Conservation (phyloP, 92 coral and sea anemone genomes). For the Plumapathes pennacea region DNA sequence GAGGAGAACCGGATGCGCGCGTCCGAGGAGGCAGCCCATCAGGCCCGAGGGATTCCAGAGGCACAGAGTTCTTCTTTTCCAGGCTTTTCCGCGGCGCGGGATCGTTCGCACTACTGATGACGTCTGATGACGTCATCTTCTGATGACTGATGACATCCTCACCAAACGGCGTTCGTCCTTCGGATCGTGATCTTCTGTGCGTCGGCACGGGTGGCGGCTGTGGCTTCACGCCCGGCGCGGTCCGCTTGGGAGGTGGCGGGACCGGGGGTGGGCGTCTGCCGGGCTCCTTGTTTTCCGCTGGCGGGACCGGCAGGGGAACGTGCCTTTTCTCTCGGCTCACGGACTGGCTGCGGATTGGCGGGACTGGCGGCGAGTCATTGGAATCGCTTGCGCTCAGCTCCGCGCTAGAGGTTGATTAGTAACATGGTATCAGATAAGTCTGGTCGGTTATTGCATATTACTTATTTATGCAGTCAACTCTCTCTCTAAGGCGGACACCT, state of each 20-base stretch:
- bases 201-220: slow-evolving; percentile 68
- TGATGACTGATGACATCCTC: no score
- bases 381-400: slow-evolving; percentile 13
- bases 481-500: no score
- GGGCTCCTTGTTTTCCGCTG: slow-evolving; percentile 24
- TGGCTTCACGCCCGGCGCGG: slow-evolving; percentile 51
- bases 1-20: slow-evolving; percentile 49
- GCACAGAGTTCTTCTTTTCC: slow-evolving; percentile 38
- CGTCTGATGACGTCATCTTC: no score
- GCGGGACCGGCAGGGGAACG: slow-evolving; percentile 14
- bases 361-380: slow-evolving; percentile 77
- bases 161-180: slow-evolving; percentile 66
- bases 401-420: no score
- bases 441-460: no score
- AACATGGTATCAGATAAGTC: no score
- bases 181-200: slow-evolving; percentile 76
- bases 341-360: slow-evolving; percentile 88
- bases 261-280: slow-evolving; percentile 46
- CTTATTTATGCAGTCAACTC: no score
- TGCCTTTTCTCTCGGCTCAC: slow-evolving; percentile 63
- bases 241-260: slow-evolving; percentile 52
- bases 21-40: slow-evolving; percentile 10
- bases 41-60: slow-evolving; percentile 10
- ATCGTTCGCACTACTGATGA: no score
- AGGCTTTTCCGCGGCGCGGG: slow-evolving; percentile 11